Conservation (phyloP, 1,140 invertebrate genomes). For the Cydia strobilella region DNA sequence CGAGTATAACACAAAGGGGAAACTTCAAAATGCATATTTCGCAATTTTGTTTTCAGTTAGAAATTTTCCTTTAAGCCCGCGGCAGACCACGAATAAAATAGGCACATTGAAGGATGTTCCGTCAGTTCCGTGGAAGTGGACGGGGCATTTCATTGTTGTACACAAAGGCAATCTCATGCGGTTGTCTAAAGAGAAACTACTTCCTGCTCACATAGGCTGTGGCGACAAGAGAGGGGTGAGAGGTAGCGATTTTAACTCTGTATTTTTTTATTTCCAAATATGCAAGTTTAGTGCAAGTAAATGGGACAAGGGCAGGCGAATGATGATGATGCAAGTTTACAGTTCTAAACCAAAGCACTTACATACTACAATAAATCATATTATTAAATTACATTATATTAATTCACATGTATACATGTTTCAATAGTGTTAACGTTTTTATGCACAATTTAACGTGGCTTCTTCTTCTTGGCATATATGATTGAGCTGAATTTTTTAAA, state of each 20-base stretch:
- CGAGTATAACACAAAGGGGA: background rate
- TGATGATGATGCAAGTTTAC: too few species aligned
- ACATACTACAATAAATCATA: too few species aligned
- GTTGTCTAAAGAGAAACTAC: constrained; percentile 54
- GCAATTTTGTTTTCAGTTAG: background rate
- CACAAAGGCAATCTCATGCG: constrained; percentile 54
- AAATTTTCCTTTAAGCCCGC: constrained; percentile 4
- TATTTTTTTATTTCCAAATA: too few species aligned
- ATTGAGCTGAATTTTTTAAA: too few species aligned
- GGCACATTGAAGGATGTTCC: constrained; percentile 2
- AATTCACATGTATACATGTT: too few species aligned
- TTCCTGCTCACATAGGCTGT: constrained; percentile 39
- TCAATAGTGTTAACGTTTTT: too few species aligned
- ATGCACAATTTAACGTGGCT: too few species aligned
- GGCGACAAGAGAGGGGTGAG: background rate
- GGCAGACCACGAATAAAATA: background rate
- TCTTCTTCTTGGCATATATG: too few species aligned
- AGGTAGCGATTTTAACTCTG: background rate
- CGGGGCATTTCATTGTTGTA: constrained; percentile 34
- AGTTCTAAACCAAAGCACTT: too few species aligned
- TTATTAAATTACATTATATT: too few species aligned
- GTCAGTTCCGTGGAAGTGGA: background rate
- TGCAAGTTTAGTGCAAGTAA: too few species aligned
- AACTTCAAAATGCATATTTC: background rate
- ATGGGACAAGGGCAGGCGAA: too few species aligned